Conservation (phyloP, 2,113 vertebrate genomes). For the Heterochromis multidens region DNA sequence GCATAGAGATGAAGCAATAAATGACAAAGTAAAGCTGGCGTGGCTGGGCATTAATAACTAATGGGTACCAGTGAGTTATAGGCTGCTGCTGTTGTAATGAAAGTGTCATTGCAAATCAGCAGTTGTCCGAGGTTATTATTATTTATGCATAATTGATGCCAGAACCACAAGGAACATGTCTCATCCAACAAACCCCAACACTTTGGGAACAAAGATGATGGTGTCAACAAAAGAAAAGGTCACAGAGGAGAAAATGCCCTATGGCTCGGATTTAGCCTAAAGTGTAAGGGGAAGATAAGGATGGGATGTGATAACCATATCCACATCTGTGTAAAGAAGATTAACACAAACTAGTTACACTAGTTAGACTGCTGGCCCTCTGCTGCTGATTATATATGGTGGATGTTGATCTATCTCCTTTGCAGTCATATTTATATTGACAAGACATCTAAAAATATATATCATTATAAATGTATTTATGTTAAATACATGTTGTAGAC, state of each 20-base stretch:
- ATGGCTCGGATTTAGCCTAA: conserved; percentile 50
- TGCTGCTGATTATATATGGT: neutral
- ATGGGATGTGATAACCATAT: conserved; percentile 7
- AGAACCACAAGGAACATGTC: conserved; percentile 73
- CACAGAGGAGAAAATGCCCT: conserved; percentile 59
- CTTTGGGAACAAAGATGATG: conserved; percentile 67
- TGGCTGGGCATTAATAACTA: conserved; percentile 81
- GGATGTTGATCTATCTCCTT: neutral
- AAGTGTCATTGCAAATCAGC: conserved; percentile 86
- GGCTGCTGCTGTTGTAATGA: conserved; percentile 79
- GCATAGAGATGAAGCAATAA: conserved; percentile 82
- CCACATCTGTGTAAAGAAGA: conserved; percentile 28
- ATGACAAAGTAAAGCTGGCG: conserved; percentile 83
- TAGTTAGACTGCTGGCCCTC: neutral
- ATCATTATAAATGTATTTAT: neutral
- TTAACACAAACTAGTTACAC: conserved; percentile 10
- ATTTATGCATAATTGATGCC: conserved; percentile 85
- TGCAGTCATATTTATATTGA: neutral
- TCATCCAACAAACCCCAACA: conserved; percentile 67
- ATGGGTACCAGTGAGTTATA: conserved; percentile 79
- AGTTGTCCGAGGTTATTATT: conserved; percentile 82
- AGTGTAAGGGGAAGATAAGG: conserved; percentile 9
- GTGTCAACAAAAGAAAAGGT: conserved; percentile 73
- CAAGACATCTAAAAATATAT: neutral
- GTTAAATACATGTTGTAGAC: neutral